A percentile compares a stretch with the other conserved stretches of the same genome.
Conservation (phyloP, 2,113 vertebrate genomes). For the Prunella himalayana region DNA sequence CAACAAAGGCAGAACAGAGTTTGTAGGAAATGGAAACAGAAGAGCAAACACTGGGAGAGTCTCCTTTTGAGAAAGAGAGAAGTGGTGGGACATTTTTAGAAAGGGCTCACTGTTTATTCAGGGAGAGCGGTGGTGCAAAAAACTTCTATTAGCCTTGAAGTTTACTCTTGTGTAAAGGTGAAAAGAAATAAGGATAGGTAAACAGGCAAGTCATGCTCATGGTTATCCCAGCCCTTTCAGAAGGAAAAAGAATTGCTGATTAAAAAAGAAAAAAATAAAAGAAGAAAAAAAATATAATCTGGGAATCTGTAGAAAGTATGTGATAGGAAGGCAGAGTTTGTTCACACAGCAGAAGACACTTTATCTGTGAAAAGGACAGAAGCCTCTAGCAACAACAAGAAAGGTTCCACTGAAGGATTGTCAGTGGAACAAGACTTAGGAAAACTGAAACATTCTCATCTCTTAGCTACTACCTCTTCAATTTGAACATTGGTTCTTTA, state of each 20-base stretch:
- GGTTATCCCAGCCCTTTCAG: not conserved
- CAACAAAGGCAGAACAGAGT: not conserved
- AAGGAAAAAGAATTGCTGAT: not conserved
- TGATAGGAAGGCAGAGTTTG: not conserved
- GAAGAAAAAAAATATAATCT: rapidly evolving
- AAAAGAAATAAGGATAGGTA: not conserved
- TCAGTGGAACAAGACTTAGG: not conserved
- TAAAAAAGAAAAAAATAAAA: too few species aligned
- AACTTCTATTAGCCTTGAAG: not conserved
- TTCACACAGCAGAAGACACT: not conserved
- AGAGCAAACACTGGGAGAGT: not conserved
- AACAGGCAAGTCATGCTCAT: not conserved
- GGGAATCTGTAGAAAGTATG: not conserved
- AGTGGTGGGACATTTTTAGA: not conserved
- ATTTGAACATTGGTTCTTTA: not conserved
- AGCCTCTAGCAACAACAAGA: not conserved
- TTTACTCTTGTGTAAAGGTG: not conserved
- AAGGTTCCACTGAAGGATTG: not conserved
- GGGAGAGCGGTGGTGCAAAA: not conserved
- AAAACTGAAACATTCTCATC: not conserved
- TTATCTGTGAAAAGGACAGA: not conserved
- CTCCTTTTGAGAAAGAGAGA: not conserved
- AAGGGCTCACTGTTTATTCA: not conserved
- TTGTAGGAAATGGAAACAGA: not conserved
- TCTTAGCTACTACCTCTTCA: not conserved